A percentile compares a stretch with the other conserved stretches of the same genome.
These are phyloP conservation scores for Argentina silus DNA, from an alignment of 2,797 vertebrate species.

Conservation along the genomic window DNA sequence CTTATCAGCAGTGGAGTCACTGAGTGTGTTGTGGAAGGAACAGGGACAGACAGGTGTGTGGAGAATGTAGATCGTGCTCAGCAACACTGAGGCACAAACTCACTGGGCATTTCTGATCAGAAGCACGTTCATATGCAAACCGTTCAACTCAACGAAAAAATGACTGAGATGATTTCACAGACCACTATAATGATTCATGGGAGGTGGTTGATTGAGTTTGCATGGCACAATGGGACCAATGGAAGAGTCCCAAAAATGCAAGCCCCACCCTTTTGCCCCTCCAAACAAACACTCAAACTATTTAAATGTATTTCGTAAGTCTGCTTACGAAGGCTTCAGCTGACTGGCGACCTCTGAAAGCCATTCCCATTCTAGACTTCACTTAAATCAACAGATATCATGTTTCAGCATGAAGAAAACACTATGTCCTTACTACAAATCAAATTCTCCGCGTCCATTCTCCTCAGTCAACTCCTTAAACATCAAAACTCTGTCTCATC, in stretches of 20 bases:
- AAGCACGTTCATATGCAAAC: background rate
- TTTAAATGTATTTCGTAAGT: background rate
- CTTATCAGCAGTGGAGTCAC: slow-evolving; percentile 11
- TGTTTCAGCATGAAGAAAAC: background rate
- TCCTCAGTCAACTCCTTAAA: slow-evolving; percentile 64
- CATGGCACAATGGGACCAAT: background rate
- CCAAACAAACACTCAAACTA: too few relatives aligned
- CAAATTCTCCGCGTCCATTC: background rate
- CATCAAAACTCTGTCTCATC: slow-evolving; percentile 59
- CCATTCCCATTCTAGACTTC: too few relatives aligned
- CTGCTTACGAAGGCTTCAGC: background rate
- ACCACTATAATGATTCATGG: background rate
- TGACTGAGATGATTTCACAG: background rate
- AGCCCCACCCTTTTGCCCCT: background rate
- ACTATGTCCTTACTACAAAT: background rate
- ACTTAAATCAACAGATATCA: too few relatives aligned
- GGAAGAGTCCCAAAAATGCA: background rate
- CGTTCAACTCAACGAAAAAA: background rate
- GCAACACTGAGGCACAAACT: background rate
- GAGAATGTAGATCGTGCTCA: too few relatives aligned
- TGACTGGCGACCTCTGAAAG: background rate
- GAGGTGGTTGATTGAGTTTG: too few relatives aligned
- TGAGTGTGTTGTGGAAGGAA: background rate
- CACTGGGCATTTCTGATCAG: background rate
- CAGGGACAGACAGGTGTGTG: background rate